Base-by-base conservation (phyloP, 2,888 invertebrate genomes). In the Lepas anatifera region DNA sequence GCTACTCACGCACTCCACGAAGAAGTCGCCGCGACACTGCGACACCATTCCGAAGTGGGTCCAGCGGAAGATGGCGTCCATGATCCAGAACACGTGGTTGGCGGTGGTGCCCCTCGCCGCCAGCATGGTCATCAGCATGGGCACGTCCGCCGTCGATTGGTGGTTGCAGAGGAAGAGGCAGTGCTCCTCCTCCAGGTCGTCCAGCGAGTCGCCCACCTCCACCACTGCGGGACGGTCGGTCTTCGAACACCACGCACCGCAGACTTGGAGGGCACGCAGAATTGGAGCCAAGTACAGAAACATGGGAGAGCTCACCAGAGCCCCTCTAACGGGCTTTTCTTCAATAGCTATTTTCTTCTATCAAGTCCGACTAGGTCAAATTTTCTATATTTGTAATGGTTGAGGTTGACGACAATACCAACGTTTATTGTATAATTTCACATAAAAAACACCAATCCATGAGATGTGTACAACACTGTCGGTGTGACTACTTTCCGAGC, bases 21-120 rank as follows among this genome's bases (percentile, higher is more conserved):
- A 97, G 84, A 95, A 96, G 83, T 97, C 97, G 77, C 92, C 88
- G 79, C 95, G 95, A 73, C 92, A 82, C 74, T 89, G 84, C 77
- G 95, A 95, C 76, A 95, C 92, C 76, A 93, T 85, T 13, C 96
- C 96, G 80, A 97, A 96, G 83, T 95, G 95, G 70, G 95, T 95
- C 81, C 88, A 95, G 80, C 93, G 92, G 83, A 97, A 97, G 76
- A 95, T 84, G 70, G 89, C 84, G 80, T 95, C 95, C 95, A 96
- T 95, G 78, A 97, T 91, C 97, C 97, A 97, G 89, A 94, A 90
- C 70, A 94, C 84, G 82, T 90, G 89, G 70, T 90, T 88, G 76
- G 90, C 82, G 67, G 92, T 86, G 68, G 86, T 85, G 72, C 76
- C 75, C 72, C 87, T 84, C 7, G 92, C 86, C 11, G 66, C 10